Evolutionary conservation across 1,140 invertebrate species (phyloP).

Genomic region (Harpegnathos saltator): DNA sequence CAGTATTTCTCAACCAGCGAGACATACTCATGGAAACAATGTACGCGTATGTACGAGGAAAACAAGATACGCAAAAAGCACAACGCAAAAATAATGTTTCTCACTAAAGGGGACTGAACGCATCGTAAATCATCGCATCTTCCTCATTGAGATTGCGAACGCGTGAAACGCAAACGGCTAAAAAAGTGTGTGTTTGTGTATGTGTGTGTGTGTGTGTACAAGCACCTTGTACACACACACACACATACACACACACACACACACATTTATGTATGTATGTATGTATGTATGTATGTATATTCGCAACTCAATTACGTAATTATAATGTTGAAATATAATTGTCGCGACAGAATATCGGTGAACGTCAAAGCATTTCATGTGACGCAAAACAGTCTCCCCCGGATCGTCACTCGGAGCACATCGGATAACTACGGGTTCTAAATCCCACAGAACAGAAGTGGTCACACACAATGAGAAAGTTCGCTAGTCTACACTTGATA

Average conservation of each 20-base stretch:
- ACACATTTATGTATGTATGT: too few species aligned
- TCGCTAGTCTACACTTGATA: conserved; percentile 32
- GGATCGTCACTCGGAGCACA: conserved; percentile 5
- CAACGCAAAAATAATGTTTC: background rate
- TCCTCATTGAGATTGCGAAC: background rate
- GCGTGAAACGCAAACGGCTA: too few species aligned
- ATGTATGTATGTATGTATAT: background rate
- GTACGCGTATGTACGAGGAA: too few species aligned
- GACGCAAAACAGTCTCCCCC: conserved; percentile 38
- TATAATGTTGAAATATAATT: conserved; percentile 8
- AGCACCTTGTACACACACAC: too few species aligned
- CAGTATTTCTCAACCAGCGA: conserved; percentile 44
- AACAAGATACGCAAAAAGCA: too few species aligned
- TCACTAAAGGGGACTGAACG: background rate
- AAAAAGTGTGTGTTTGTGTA: too few species aligned
- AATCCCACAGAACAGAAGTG: conserved; percentile 46
- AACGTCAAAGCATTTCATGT: conserved; percentile 27
- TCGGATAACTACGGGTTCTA: conserved; percentile 27
- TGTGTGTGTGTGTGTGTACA: too few species aligned
- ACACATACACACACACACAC: too few species aligned
- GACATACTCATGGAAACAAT: conserved; percentile 18
- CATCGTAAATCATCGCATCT: background rate
- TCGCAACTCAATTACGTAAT: background rate
- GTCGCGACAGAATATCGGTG: background rate
- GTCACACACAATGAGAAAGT: conserved; percentile 50